Evolutionary conservation across 2,113 vertebrate genomes (phyloP).

Genomic region (Panthera tigris): DNA sequence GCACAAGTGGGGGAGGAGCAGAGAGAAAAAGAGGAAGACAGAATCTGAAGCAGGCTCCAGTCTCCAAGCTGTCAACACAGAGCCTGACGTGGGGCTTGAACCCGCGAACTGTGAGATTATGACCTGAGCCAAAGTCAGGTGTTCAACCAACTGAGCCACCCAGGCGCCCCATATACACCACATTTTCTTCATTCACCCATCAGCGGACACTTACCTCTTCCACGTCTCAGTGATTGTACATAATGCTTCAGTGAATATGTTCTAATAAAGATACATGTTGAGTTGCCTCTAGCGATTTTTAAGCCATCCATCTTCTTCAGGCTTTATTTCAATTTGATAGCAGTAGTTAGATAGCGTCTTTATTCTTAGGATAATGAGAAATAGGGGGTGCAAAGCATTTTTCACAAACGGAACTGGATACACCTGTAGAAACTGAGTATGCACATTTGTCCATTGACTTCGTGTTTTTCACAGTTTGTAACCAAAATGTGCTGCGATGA

Average conservation of each 20-base stretch:
- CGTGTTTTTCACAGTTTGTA: neutral
- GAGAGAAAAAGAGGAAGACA: too few species aligned
- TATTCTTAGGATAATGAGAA: neutral
- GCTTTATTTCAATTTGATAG: neutral
- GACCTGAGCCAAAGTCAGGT: too few species aligned
- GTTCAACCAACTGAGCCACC: too few species aligned
- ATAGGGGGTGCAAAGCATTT: neutral
- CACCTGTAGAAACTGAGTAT: neutral
- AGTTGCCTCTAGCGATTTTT: neutral
- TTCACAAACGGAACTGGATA: neutral
- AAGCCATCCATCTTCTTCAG: neutral
- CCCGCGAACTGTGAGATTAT: too few species aligned
- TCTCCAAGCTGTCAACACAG: too few species aligned
- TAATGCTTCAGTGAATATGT: neutral
- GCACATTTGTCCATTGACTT: neutral
- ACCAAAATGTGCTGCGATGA: neutral
- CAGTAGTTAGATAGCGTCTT: neutral
- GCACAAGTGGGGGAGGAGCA: too few species aligned
- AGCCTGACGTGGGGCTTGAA: too few species aligned
- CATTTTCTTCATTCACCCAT: neutral
- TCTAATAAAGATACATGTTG: neutral
- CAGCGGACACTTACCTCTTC: neutral
- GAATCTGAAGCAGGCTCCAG: too few species aligned
- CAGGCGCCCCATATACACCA: neutral
- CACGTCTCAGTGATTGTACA: neutral